Conservation (phyloP, 1,140 invertebrate species). For the Bombus soroeensis region DNA sequence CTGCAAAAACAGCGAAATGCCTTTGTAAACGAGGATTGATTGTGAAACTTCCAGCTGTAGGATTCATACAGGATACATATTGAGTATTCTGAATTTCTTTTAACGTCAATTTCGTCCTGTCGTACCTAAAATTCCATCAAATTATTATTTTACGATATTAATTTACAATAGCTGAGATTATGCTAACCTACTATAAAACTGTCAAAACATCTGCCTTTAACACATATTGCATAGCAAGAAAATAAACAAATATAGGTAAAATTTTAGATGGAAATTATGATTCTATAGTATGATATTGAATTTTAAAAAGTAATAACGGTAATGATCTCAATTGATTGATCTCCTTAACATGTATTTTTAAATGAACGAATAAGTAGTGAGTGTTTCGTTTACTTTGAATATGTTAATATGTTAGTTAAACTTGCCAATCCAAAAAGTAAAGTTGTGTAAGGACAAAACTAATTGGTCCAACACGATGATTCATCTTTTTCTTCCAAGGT, state of each 20-base stretch:
- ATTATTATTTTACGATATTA: neutral
- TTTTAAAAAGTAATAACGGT: too few relatives aligned
- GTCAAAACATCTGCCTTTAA: too few relatives aligned
- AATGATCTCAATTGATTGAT: too few relatives aligned
- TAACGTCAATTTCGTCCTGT: slow-evolving; percentile 91
- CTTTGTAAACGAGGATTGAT: slow-evolving; percentile 95
- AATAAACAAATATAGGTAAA: too few relatives aligned
- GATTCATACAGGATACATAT: slow-evolving; percentile 98
- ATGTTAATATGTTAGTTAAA: neutral
- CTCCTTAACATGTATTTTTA: neutral
- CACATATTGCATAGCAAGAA: too few relatives aligned
- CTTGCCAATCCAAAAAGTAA: neutral
- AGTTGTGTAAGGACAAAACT: neutral
- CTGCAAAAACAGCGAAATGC: slow-evolving; percentile 96
- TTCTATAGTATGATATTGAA: too few relatives aligned
- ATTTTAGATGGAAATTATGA: too few relatives aligned
- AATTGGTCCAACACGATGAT: neutral
- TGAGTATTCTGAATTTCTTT: slow-evolving; percentile 98
- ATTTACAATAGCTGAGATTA: too few relatives aligned
- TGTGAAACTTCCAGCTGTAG: slow-evolving; percentile 96
- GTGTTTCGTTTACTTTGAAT: neutral
- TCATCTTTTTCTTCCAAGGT: too few relatives aligned
- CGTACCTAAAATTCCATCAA: slow-evolving; percentile 84
- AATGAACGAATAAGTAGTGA: neutral
- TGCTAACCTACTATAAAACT: too few relatives aligned